These are phyloP conservation scores for Dolichallabes microphthalmus DNA, from an alignment of 2,113 vertebrate species.

Conservation along the genomic window DNA sequence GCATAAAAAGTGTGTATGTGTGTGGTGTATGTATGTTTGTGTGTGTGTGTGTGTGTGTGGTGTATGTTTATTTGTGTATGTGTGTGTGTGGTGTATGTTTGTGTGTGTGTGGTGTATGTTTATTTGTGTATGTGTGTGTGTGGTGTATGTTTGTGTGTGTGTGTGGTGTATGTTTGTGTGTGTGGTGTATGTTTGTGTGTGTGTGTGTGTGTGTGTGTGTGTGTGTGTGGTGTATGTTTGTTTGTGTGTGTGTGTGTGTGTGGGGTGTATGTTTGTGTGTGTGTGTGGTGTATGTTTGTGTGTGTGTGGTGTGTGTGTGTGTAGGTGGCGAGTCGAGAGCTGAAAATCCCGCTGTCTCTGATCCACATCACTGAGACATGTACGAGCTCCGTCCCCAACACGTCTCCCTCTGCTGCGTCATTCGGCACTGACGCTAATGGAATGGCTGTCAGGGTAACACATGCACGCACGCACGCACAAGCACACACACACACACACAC, in stretches of 20 bases:
- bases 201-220: neutral
- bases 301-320: slow-evolving; percentile 2
- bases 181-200: neutral
- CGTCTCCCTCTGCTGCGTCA: slow-evolving; percentile 76
- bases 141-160: too few relatives aligned
- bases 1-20: too few relatives aligned
- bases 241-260: neutral
- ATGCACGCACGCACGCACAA: neutral
- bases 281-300: slow-evolving; percentile 72
- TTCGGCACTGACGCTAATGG: slow-evolving; percentile 84
- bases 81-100: too few relatives aligned
- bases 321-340: slow-evolving; percentile 83
- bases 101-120: slow-evolving; percentile 1
- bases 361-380: slow-evolving; percentile 84
- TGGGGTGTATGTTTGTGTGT: slow-evolving; percentile 65
- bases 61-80: slow-evolving; percentile 65
- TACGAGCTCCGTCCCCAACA: slow-evolving; percentile 82
- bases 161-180: slow-evolving; percentile 1
- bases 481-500: neutral
- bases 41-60: too few relatives aligned
- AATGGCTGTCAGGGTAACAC: slow-evolving; percentile 84
- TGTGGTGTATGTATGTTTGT: too few relatives aligned
- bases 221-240: too few relatives aligned
- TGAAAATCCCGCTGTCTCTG: slow-evolving; percentile 75
- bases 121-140: too few relatives aligned